Conservation (phyloP, 2,888 invertebrate genomes). For the Ophioninae sp. region DNA sequence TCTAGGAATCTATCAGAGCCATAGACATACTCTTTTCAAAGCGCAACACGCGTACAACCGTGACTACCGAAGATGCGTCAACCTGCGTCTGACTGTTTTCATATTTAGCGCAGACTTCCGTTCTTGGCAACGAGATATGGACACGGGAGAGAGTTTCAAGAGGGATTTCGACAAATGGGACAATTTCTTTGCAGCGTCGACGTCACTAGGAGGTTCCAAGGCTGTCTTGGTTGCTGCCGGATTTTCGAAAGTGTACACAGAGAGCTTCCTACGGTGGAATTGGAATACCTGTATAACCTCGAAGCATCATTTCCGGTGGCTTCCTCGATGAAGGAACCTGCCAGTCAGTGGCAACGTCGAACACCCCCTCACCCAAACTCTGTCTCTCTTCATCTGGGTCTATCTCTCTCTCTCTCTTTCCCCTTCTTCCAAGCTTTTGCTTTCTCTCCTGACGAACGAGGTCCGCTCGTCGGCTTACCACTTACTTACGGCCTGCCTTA, state of each 20-base stretch:
- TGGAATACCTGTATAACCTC: slow-evolving; percentile 6
- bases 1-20: slow-evolving; percentile 5
- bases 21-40: background rate
- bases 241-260: slow-evolving; percentile 24
- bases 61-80: slow-evolving; percentile 30
- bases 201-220: background rate
- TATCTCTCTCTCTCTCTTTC: background rate
- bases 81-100: slow-evolving; percentile 77
- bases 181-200: slow-evolving; percentile 70
- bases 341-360: slow-evolving; percentile 77
- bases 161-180: slow-evolving; percentile 58
- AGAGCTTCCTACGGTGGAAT: background rate
- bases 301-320: slow-evolving; percentile 80
- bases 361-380: slow-evolving; percentile 62
- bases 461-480: slow-evolving; percentile 65
- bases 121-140: slow-evolving; percentile 73
- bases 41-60: background rate
- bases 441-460: slow-evolving; percentile 29
- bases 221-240: slow-evolving; percentile 16
- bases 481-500: slow-evolving; percentile 70
- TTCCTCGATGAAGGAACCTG: slow-evolving; percentile 80
- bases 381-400: background rate
- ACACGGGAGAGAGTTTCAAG: slow-evolving; percentile 57
- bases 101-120: slow-evolving; percentile 80
- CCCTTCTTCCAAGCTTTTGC: background rate